phyloP scores from a whole-genome alignment of 2,888 invertebrate genomes.

The Drosophila prolongata region DNA sequence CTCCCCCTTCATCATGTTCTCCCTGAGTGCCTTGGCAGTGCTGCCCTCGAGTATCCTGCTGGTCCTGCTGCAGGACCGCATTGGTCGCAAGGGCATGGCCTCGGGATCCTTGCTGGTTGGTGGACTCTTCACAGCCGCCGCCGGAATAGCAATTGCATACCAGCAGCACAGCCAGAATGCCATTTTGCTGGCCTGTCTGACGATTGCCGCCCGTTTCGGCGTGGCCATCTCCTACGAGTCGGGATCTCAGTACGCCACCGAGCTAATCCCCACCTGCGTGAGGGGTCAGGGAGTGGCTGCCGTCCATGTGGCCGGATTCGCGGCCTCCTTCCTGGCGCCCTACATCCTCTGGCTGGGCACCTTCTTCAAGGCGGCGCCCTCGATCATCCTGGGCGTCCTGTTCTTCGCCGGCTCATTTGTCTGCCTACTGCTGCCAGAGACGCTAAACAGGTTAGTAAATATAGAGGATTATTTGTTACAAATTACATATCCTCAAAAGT shows the following conservation, averaged over 20 bases:
- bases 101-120: slow-evolving; percentile 86
- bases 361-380: slow-evolving; percentile 85
- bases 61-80: slow-evolving; percentile 83
- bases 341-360: slow-evolving; percentile 86
- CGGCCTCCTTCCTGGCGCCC: slow-evolving; percentile 87
- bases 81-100: slow-evolving; percentile 86
- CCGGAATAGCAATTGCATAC: slow-evolving; percentile 85
- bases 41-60: slow-evolving; percentile 85
- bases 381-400: slow-evolving; percentile 86
- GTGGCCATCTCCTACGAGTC: slow-evolving; percentile 88
- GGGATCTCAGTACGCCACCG: slow-evolving; percentile 88
- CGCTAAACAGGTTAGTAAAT: slow-evolving; percentile 84
- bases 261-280: slow-evolving; percentile 87
- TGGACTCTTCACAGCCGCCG: slow-evolving; percentile 85
- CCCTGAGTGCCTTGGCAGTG: slow-evolving; percentile 86
- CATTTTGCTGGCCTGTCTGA: slow-evolving; percentile 84
- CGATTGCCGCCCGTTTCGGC: slow-evolving; percentile 86
- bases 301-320: slow-evolving; percentile 87
- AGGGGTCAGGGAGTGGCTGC: slow-evolving; percentile 88
- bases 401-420: slow-evolving; percentile 86
- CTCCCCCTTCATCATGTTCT: slow-evolving; percentile 86
- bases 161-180: slow-evolving; percentile 84
- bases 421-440: slow-evolving; percentile 87
- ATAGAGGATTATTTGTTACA: too few relatives aligned
- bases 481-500: too few relatives aligned